Evolutionary conservation across 2,113 vertebrate species (phyloP), one percentile per base, ranked within the genome.

Genomic region (Epinephelus cyanopodus): DNA sequence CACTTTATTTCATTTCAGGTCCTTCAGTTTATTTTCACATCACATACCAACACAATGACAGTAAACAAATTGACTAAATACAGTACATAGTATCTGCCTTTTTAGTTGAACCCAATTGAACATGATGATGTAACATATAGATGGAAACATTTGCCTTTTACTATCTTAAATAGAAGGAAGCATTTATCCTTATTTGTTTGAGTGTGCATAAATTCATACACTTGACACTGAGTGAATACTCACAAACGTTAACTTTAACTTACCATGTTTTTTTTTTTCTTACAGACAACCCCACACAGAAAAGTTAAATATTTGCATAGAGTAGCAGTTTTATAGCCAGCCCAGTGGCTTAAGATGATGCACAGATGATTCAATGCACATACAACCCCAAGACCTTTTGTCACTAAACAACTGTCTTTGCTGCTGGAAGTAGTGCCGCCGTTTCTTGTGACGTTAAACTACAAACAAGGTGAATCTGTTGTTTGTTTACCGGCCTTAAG

Each of bases 11-110:
- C 42, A 10, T 12, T 45, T 45, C 1, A 45, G 75, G 60, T 17
- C 39, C 23, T 75, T 72, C n/a, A 18, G 19, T 86, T 78, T 83
- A 47, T 88, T 86, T 88, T 61, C 42, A 79, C 25, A 66, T 83
- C 8, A 25, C 4, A 83, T 23, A 54, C 58, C 10, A 69, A 87
- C 70, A 80, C 33, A 48, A 70, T 37, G 21, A 64, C 19, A 76
- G 5, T 56, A 78, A 89, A 78, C n/a, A 71, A 84, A 85, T 60
- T 2, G 57, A 79, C 54, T 74, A 61, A 83, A 67, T 33, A 45
- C 11, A 65, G 11, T 37, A 42, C 53, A 53, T 60, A 53, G 8
- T 68, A 61, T 76, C 12, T 66, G 33, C 15, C 12, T 61, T 87
- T 79, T 85, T 27, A 60, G 39, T 68, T 79, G 0, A 89, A 75